Evolutionary conservation across 2,113 vertebrate species (phyloP), one percentile per base, ranked within the genome.

Genomic region (Butorides virescens): DNA sequence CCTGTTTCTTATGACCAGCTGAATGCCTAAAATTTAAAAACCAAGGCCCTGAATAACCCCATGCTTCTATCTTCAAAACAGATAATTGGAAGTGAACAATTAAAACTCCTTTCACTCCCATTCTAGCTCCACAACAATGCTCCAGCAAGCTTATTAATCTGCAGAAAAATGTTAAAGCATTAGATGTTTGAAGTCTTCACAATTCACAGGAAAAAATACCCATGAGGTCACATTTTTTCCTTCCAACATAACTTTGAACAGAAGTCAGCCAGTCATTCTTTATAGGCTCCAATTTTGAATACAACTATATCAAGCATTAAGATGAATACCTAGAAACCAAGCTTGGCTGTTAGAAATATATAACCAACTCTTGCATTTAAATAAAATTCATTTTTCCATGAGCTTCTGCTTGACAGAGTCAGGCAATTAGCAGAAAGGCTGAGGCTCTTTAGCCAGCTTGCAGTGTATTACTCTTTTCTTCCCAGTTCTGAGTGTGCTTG

Each of bases 211-310:
- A 32, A 59, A 61, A 67, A 83, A 32, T 49, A 87, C 3, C 15
- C 46, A 27, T 0, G 1, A 26, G 1, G 8, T 32, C 21, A 29
- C 2, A 0, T 34, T 86, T 84, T 91, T 49, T 47, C 7, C 44
- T 68, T 86, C 22, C 20, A 49, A 39, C 15, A 3, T 10, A 86
- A 37, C 68, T 68, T 78, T 34, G 62, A 67, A 55, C 12, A 72
- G 5, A 72, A 88, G 12, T 50, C 42, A 74, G 20, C 18, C 46
- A 62, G 29, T 11, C 42, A 29, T 37, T 72, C 34, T 52, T 34
- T 30, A 49, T 17, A 42, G 15, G 27, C 21, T 80, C 37, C 23
- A 3, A 23, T 16, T 81, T 44, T 37, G 15, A 52, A 4, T 66
- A 37, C 17, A 80, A 21, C 9, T 37, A 4, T 13, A 44, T 21